Percentiles rank a stretch among this genome's conserved stretches.
Conservation (phyloP, 2,113 vertebrate genomes). For the Megaceryle maxima region DNA sequence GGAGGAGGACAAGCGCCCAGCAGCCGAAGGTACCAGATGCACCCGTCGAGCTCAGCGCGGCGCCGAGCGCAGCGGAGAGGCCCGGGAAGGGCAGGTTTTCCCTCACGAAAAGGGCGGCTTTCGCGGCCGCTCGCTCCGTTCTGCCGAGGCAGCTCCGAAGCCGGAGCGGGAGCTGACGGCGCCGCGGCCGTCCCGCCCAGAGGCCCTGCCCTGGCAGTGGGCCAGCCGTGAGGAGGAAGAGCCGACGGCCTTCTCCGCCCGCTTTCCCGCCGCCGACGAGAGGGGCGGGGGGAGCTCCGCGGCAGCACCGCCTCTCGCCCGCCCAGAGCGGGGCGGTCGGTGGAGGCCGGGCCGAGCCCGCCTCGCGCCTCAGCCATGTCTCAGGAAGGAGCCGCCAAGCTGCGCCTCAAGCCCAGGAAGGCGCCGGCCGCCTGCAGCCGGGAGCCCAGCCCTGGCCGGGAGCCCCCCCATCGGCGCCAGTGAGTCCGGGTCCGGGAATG, state of each 20-base stretch:
- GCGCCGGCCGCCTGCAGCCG: not conserved
- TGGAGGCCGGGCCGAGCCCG: too few relatives aligned
- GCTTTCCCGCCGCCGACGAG: too few relatives aligned
- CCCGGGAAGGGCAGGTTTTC: not conserved
- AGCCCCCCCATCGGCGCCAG: not conserved
- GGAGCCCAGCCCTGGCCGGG: not conserved
- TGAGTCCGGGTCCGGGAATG: not conserved
- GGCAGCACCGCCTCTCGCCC: not conserved
- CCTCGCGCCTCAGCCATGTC: not conserved
- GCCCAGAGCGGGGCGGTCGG: not conserved
- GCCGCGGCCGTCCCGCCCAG: not conserved
- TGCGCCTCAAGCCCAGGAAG: conserved; percentile 60
- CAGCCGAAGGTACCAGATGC: not conserved
- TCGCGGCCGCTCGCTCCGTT: too few relatives aligned
- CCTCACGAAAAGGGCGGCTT: not conserved
- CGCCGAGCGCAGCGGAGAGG: fast-evolving
- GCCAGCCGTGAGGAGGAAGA: not conserved
- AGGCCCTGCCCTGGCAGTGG: too few relatives aligned
- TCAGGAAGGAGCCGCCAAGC: conserved; percentile 33
- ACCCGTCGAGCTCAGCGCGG: not conserved
- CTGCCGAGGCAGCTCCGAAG: not conserved
- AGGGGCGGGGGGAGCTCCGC: not conserved
- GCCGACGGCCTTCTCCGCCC: fast-evolving
- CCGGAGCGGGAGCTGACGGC: not conserved
- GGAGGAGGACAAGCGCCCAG: fast-evolving